A percentile compares a stretch with the other conserved stretches of the same genome.
These are phyloP conservation scores for Setophaga petechia DNA, from an alignment of 2,113 vertebrate genomes.

Conservation along the genomic window DNA sequence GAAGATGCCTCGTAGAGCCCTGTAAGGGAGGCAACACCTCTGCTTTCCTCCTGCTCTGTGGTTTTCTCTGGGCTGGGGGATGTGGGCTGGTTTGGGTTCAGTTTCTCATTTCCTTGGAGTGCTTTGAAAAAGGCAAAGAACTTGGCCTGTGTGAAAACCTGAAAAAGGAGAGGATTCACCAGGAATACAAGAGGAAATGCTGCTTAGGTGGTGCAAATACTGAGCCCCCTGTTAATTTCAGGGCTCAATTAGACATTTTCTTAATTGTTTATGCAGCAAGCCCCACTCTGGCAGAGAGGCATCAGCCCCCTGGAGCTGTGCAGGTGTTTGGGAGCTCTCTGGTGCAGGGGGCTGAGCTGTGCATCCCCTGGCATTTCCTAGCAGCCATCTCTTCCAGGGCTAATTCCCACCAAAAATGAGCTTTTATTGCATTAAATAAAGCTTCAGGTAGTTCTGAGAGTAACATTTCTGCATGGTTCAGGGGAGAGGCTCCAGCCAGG, in stretches of 20 bases:
- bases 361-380: not conserved
- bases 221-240: not conserved
- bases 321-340: not conserved
- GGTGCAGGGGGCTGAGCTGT: not conserved
- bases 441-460: not conserved
- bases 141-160: not conserved
- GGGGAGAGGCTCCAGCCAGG: not conserved
- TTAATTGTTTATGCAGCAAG: not conserved
- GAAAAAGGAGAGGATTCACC: not conserved
- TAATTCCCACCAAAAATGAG: not conserved
- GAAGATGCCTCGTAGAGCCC: not conserved
- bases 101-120: not conserved
- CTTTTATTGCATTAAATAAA: constrained; percentile 25
- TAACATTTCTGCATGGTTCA: not conserved
- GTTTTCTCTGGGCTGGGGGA: not conserved
- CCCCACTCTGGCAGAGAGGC: not conserved
- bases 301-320: rapidly evolving
- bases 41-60: not conserved
- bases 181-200: not conserved
- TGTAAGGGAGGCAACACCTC: not conserved
- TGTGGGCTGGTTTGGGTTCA: not conserved
- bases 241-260: not conserved
- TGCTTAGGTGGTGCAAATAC: not conserved
- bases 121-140: not conserved
- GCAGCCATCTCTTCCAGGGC: not conserved